Evolutionary conservation across 2,888 invertebrate species (phyloP), one percentile per base, ranked within the genome.

Genomic region (Polia nebulosa): DNA sequence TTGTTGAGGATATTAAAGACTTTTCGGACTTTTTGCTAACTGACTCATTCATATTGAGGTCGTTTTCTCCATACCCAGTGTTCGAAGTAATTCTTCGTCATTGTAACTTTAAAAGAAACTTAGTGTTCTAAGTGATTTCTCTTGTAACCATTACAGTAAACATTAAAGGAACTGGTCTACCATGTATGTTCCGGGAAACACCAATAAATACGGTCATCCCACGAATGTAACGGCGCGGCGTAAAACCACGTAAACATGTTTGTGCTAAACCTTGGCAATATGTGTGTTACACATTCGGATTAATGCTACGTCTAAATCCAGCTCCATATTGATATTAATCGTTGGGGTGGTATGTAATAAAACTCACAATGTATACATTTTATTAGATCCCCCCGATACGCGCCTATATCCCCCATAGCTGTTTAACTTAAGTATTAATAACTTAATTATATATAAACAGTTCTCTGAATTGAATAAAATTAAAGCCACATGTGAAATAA

Each of bases 111-210:
- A 75, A 84, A 76, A 69, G 45, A 70, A 59, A 68, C 83, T 82
- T 66, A 59, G 75, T 79, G 62, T 75, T 76, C 66, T 83, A 87
- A 89, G 87, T 90, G 87, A 84, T 87, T 90, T 91, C 83, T 88
- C 89, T 86, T 84, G 89, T 89, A 82, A 76, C 82, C 70, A 84
- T 80, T 80, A 75, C 62, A 80, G 80, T 78, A 84, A 84, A 79
- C 82, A 81, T 67, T 65, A 70, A 68, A 78, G 72, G 71, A 82
- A 86, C 87, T 78, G 80, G 84, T 87, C 78, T 70, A 74, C 80
- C 70, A 64, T n/a, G 71, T 47, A 78, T 72, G 69, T 86, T 86
- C 81, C 68, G 70, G 79, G 81, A 85, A 84, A 78, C 56, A 27
- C 49, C 34, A 83, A 68, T 67, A 68, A 80, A 76, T 56, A 55